These are phyloP conservation scores for Harmothoe impar DNA, from an alignment of 2,888 invertebrate genomes.

Conservation along the genomic window DNA sequence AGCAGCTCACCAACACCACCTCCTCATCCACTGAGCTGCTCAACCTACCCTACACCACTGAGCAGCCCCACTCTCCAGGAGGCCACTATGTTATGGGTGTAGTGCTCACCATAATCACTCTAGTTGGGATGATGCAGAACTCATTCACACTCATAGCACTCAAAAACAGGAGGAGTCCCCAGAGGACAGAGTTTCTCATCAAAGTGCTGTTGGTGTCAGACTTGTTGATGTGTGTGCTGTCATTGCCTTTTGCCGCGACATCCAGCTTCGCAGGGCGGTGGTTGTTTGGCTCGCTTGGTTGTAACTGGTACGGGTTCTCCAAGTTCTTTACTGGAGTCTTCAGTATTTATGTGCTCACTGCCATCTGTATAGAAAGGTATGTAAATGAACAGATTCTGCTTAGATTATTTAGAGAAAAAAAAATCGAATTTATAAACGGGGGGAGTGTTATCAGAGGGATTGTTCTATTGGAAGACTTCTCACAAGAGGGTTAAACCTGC, in stretches of 20 bases:
- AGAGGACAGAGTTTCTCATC: neutral
- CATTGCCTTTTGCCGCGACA: neutral
- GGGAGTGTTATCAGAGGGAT: too few relatives aligned
- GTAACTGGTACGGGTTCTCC: neutral
- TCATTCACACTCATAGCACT: neutral
- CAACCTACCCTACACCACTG: too few relatives aligned
- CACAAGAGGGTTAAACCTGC: too few relatives aligned
- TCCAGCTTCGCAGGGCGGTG: neutral
- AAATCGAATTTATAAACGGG: too few relatives aligned
- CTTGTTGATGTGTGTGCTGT: neutral
- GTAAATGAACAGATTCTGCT: neutral
- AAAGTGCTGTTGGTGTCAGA: neutral
- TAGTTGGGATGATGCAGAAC: neutral
- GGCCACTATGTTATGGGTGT: neutral
- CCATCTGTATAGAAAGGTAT: neutral
- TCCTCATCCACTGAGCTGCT: too few relatives aligned
- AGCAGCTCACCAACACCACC: too few relatives aligned
- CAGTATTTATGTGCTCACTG: neutral
- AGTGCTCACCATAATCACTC: neutral
- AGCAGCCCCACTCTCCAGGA: neutral
- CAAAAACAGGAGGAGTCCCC: neutral
- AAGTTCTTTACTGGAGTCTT: neutral
- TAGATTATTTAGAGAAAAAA: too few relatives aligned
- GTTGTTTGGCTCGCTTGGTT: neutral
- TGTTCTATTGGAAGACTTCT: too few relatives aligned